Conservation (phyloP, 2,797 vertebrate genomes). For the Distichodus sexfasciatus region DNA sequence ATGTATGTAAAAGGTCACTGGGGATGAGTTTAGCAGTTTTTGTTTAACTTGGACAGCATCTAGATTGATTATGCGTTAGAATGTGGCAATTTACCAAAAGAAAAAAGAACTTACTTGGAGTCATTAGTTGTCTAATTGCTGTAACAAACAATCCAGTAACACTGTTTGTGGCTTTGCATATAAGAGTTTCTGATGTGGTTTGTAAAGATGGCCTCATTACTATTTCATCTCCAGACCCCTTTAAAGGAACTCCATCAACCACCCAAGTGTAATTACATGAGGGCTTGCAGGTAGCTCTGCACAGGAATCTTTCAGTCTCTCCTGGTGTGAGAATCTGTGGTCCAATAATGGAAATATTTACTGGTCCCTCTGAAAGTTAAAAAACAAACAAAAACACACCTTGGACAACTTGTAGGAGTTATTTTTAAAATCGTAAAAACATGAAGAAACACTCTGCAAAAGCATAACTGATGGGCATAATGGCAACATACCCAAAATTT, state of each 20-base stretch:
- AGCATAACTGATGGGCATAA: background rate
- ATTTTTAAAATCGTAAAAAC: too few species aligned
- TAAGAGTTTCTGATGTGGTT: background rate
- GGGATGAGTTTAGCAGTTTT: background rate
- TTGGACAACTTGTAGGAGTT: too few species aligned
- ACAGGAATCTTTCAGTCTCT: constrained; percentile 2
- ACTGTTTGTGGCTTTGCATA: constrained; percentile 28
- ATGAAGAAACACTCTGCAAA: background rate
- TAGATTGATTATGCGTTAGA: background rate
- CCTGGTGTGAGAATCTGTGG: constrained; percentile 5
- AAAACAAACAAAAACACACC: too few species aligned
- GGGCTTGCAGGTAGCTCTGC: constrained; percentile 16
- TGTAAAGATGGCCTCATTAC: background rate
- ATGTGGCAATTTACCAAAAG: background rate
- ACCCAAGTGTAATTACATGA: constrained; percentile 25
- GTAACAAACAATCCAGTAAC: constrained; percentile 3
- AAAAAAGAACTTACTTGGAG: background rate
- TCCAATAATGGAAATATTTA: constrained; percentile 9
- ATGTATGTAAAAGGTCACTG: too few species aligned
- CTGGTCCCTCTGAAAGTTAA: constrained; percentile 28
- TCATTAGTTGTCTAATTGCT: background rate
- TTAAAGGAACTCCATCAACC: background rate
- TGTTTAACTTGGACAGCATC: background rate
- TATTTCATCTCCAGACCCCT: constrained; percentile 3
- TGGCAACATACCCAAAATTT: constrained; percentile 7